phyloP scores from a whole-genome alignment of 2,888 invertebrate species.

The Andricus quercusramuli region DNA sequence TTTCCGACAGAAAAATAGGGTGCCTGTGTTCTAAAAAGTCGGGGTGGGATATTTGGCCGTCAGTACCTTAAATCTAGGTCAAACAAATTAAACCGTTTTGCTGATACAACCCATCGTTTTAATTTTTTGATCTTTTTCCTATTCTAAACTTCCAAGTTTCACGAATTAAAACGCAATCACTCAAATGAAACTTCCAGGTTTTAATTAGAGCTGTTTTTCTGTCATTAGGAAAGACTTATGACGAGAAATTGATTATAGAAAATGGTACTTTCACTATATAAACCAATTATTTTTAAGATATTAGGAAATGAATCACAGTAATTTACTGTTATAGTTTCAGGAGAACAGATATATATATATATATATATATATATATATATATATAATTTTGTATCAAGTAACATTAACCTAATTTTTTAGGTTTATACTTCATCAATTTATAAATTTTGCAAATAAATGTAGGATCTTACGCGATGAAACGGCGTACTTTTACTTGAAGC shows the following conservation, averaged over 20 bases:
- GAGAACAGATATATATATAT: too few species aligned
- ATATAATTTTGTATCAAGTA: too few species aligned
- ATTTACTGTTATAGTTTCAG: too few species aligned
- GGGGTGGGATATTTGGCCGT: neutral
- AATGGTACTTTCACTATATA: too few species aligned
- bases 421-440: too few species aligned
- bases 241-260: neutral
- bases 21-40: neutral
- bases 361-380: too few species aligned
- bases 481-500: too few species aligned
- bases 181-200: neutral
- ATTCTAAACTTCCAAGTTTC: neutral
- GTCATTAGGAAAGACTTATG: neutral
- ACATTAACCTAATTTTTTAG: too few species aligned
- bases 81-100: neutral
- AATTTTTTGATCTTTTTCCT: neutral
- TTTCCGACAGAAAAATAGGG: neutral
- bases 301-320: too few species aligned
- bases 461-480: too few species aligned
- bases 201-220: neutral
- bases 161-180: slow-evolving; percentile 2
- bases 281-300: too few species aligned
- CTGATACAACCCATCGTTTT: neutral
- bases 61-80: neutral
- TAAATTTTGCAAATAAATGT: too few species aligned